Base-by-base conservation (phyloP, 2,113 vertebrate genomes). In the Corvus moneduloides region DNA sequence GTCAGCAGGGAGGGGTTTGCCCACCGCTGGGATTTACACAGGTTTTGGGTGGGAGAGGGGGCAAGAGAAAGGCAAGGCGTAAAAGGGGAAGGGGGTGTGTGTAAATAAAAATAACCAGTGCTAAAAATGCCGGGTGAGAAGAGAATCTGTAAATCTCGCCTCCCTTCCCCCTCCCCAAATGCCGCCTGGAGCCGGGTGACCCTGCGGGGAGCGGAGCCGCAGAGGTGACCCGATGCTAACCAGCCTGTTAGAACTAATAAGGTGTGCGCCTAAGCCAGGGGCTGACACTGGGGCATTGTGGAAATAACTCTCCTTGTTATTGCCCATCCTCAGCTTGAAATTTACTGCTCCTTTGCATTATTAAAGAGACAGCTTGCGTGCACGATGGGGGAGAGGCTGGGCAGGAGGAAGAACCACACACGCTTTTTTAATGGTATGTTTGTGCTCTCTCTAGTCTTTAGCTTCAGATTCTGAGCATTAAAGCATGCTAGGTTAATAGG, bases 141-240 rank as follows among this genome's bases (percentile, higher is more conserved):
- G 96, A 97, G 95, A 79, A 85, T 93, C 90, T 93, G 76, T 92
- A 74, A 91, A 89, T 64, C 66, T 74, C 27, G 6, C 30, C 93
- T 98, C 95, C 97, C 97, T 97, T 90, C 97, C 97, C 96, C 96
- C 97, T 93, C 96, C 97, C 96, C 97, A 97, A 97, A 98, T 94
- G 94, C 71, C 89, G 96, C 97, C 97, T 95, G 97, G 95, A 97
- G 98, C 97, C 63, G 97, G 96, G 98, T 97, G 97, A 97, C 97
- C 98, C 97, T 97, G 97, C 98, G 94, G 97, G 95, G 96, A 97
- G 97, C 68, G 69, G 95, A 98, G 97, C 96, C 88, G 91, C 96
- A 98, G 98, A 98, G 98, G 97, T 98, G 98, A 98, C 98, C 98
- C 91, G 88, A 98, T 94, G 95, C 98, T 98, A 98, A 98, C 98